These are phyloP conservation scores for Hirudinaria manillensis DNA, from an alignment of 2,888 invertebrate species.

Conservation along the genomic window DNA sequence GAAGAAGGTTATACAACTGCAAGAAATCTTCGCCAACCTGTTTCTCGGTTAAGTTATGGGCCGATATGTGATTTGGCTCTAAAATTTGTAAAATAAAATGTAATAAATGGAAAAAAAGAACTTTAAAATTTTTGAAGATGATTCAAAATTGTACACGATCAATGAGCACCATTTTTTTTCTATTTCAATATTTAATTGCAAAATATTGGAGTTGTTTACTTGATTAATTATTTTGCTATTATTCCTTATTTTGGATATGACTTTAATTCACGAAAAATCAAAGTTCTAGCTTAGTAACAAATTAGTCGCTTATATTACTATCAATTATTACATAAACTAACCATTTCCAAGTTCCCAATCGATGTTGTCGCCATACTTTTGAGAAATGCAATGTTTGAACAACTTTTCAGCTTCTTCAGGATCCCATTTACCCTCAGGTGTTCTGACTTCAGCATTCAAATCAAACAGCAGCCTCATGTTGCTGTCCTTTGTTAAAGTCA, in stretches of 20 bases:
- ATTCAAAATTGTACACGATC: neutral
- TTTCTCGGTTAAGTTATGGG: neutral
- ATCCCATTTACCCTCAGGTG: slow-evolving; percentile 62
- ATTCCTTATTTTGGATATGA: no score
- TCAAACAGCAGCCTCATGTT: slow-evolving; percentile 65
- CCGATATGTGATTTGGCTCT: slow-evolving; percentile 2
- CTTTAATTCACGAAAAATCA: no score
- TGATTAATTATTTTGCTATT: no score
- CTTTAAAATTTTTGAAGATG: neutral
- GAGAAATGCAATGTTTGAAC: slow-evolving; percentile 61
- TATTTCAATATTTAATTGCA: neutral
- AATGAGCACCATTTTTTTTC: no score
- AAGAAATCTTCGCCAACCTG: neutral
- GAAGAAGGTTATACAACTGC: neutral
- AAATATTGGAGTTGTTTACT: neutral
- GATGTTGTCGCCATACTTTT: slow-evolving; percentile 51
- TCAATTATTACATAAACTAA: slow-evolving; percentile 24
- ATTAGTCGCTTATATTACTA: no score
- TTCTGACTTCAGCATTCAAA: slow-evolving; percentile 57
- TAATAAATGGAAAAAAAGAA: no score
- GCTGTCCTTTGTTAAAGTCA: slow-evolving; percentile 44
- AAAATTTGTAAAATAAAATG: no score
- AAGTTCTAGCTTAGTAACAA: no score
- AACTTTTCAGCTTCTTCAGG: slow-evolving; percentile 64
- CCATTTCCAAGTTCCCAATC: slow-evolving; percentile 52